These are phyloP conservation scores for Pyralis farinalis DNA, from an alignment of 2,888 invertebrate species.

Conservation along the genomic window DNA sequence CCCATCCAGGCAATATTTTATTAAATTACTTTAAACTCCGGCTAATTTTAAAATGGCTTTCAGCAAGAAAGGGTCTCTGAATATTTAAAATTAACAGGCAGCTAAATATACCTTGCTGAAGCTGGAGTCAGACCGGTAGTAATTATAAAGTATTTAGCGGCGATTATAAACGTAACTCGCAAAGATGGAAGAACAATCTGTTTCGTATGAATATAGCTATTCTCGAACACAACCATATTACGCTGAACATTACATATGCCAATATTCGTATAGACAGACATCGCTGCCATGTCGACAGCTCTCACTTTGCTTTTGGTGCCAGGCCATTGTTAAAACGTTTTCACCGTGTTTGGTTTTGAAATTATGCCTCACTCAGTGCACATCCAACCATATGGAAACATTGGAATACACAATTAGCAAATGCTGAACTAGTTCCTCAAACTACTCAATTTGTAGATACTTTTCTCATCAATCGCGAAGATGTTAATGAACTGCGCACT, in stretches of 20 bases:
- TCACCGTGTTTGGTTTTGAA: slow-evolving; percentile 36
- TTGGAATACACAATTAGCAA: slow-evolving; percentile 5
- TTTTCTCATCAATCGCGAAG: not conserved
- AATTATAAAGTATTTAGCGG: too few species aligned
- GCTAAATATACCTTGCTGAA: too few species aligned
- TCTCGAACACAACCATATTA: slow-evolving; percentile 12
- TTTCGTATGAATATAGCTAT: too few species aligned
- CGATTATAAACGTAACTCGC: too few species aligned
- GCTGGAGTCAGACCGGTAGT: too few species aligned
- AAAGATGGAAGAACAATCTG: too few species aligned
- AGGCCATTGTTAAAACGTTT: slow-evolving; percentile 49
- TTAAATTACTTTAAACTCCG: too few species aligned
- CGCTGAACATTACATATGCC: slow-evolving; percentile 33
- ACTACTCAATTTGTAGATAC: not conserved
- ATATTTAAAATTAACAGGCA: too few species aligned
- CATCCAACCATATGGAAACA: slow-evolving; percentile 9
- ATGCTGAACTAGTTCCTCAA: not conserved
- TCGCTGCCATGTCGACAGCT: slow-evolving; percentile 34
- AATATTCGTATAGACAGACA: slow-evolving; percentile 31
- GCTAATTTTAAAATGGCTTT: too few species aligned
- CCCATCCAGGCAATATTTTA: too few species aligned
- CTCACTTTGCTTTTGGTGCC: slow-evolving; percentile 51
- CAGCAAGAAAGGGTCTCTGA: too few species aligned
- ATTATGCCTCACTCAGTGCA: slow-evolving; percentile 14
- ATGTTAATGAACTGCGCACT: slow-evolving; percentile 4